Evolutionary conservation across 2,113 vertebrate species (phyloP).

Genomic region (rat (Rattus norvegicus)): DNA sequence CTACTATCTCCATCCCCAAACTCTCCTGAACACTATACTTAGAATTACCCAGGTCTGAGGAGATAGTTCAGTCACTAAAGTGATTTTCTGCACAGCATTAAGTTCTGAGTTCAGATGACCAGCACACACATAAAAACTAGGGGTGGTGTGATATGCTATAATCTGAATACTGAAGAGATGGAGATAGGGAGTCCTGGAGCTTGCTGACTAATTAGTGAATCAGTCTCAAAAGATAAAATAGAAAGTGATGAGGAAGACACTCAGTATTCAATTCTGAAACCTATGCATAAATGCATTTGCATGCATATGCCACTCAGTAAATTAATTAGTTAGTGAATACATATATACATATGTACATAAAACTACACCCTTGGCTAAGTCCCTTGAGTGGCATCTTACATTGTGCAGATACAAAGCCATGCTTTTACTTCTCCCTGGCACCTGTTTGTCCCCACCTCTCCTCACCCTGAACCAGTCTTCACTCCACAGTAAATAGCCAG

Average conservation of each 20-base stretch:
- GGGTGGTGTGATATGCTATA: background rate
- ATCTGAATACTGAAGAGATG: background rate
- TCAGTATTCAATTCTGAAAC: background rate
- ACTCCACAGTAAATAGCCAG: background rate
- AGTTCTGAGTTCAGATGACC: background rate
- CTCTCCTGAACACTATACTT: slow-evolving; percentile 30
- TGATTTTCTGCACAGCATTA: background rate
- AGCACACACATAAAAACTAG: background rate
- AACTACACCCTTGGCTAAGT: background rate
- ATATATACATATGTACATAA: background rate
- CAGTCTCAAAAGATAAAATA: background rate
- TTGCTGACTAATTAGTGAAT: background rate
- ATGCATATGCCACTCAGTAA: too few relatives aligned
- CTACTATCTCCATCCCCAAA: background rate
- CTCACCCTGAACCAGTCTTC: background rate
- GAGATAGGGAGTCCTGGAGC: background rate
- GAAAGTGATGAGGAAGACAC: background rate
- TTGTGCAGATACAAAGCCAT: slow-evolving; percentile 13
- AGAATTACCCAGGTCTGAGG: background rate
- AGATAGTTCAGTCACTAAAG: background rate
- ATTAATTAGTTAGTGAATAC: background rate
- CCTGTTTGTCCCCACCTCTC: background rate
- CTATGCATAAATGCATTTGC: background rate
- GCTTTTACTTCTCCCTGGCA: background rate
- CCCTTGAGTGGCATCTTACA: slow-evolving; percentile 13